These are phyloP conservation scores for Brenthis hecate DNA, from an alignment of 2,888 invertebrate genomes.

Conservation along the genomic window DNA sequence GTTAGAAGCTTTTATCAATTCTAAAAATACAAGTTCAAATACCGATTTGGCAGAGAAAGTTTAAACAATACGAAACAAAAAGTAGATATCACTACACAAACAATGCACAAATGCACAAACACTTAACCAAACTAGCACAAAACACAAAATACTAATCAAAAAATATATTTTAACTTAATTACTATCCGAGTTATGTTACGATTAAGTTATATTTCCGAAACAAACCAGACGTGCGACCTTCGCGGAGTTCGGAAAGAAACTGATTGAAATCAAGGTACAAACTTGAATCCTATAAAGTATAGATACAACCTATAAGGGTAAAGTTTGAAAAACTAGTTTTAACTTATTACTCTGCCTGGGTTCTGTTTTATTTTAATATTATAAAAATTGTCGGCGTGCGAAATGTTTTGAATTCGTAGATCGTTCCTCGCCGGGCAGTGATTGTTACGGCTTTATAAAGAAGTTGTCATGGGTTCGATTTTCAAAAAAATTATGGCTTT, in stretches of 20 bases:
- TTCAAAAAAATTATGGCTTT: too few species aligned
- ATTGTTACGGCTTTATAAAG: too few species aligned
- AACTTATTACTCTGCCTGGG: constrained; percentile 18
- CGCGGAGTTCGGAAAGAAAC: constrained; percentile 49
- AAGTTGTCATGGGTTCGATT: too few species aligned
- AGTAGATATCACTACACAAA: constrained; percentile 3
- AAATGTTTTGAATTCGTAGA: not conserved
- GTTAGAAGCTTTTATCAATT: not conserved
- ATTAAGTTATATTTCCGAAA: constrained; percentile 3
- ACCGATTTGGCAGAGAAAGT: constrained; percentile 25
- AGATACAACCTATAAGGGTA: constrained; percentile 21
- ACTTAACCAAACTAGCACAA: constrained; percentile 1
- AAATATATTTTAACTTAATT: not conserved
- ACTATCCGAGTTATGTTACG: not conserved
- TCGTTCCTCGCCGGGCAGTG: not conserved
- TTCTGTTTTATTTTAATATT: not conserved
- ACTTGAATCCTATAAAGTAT: constrained; percentile 34
- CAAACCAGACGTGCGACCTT: constrained; percentile 48
- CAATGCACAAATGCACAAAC: not conserved
- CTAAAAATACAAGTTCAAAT: not conserved
- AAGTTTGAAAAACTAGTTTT: constrained; percentile 32
- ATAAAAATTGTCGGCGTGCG: too few species aligned
- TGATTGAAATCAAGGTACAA: constrained; percentile 44
- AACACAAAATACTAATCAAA: constrained; percentile 2
- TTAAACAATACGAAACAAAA: constrained; percentile 1